A percentile compares a stretch with the other conserved stretches of the same genome.
These are phyloP conservation scores for Rutilus rutilus DNA, from an alignment of 2,113 vertebrate genomes.

Conservation along the genomic window DNA sequence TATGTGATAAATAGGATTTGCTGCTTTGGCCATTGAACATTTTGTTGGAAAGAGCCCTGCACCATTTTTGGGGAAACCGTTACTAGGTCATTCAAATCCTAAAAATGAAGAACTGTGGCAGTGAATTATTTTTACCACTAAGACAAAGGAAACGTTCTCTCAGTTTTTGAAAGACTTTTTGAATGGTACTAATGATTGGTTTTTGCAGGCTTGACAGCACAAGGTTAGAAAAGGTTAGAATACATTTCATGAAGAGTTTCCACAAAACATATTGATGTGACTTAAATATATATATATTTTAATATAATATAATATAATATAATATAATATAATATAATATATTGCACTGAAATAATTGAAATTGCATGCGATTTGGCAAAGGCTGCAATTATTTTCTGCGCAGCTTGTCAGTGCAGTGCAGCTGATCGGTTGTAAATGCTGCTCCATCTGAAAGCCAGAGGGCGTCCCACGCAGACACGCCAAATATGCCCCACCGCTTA, in stretches of 20 bases:
- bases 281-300: no score
- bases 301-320: no score
- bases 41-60: conserved; percentile 45
- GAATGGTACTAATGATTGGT: not conserved
- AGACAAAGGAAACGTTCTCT: not conserved
- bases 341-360: no score
- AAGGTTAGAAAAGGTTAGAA: not conserved
- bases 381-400: no score
- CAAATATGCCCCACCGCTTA: no score
- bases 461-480: no score
- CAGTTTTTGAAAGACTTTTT: conserved; percentile 3
- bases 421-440: no score
- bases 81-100: conserved; percentile 40
- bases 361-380: no score
- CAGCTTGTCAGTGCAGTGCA: no score
- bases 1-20: conserved; percentile 80
- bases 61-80: conserved; percentile 60
- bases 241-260: not conserved
- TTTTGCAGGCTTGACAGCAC: not conserved
- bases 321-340: no score
- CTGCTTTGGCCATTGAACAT: conserved; percentile 55
- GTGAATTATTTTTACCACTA: not conserved
- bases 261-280: not conserved
- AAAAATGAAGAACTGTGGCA: conserved; percentile 23
- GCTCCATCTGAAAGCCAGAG: no score